These are phyloP conservation scores for Sinhomidia bicolor DNA, from an alignment of 2,888 invertebrate genomes.

Conservation along the genomic window DNA sequence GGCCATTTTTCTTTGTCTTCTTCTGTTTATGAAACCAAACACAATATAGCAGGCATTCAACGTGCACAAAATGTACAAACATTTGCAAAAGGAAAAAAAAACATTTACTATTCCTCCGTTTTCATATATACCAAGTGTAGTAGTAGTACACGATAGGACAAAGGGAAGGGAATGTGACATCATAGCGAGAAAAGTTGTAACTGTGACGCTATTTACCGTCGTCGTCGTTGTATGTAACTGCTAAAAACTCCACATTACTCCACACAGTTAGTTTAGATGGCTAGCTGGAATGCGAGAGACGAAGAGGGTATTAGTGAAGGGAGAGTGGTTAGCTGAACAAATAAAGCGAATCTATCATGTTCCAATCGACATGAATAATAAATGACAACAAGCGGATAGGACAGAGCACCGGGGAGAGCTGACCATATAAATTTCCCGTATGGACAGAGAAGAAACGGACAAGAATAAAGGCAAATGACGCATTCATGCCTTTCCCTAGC, in stretches of 20 bases:
- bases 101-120: neutral
- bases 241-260: neutral
- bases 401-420: neutral
- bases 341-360: constrained; percentile 56
- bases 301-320: neutral
- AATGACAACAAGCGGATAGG: constrained; percentile 49
- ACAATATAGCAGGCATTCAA: too few species aligned
- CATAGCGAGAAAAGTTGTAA: constrained; percentile 9
- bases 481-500: neutral
- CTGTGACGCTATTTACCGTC: constrained; percentile 1
- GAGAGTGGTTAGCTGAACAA: constrained; percentile 25
- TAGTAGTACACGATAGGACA: constrained; percentile 13
- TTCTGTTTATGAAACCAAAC: too few species aligned
- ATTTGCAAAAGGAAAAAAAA: too few species aligned
- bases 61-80: too few species aligned
- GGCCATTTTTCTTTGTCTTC: too few species aligned
- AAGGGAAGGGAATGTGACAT: constrained; percentile 44
- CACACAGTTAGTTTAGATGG: neutral
- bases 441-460: neutral
- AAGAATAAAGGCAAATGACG: constrained; percentile 40
- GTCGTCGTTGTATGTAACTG: neutral
- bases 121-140: neutral
- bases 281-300: neutral
- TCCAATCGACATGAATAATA: constrained; percentile 65
- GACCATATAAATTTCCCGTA: neutral